Percentiles rank a stretch among this genome's conserved stretches.
These are phyloP conservation scores for Xenopus tropicalis DNA, from an alignment of 2,113 vertebrate species.

Conservation along the genomic window DNA sequence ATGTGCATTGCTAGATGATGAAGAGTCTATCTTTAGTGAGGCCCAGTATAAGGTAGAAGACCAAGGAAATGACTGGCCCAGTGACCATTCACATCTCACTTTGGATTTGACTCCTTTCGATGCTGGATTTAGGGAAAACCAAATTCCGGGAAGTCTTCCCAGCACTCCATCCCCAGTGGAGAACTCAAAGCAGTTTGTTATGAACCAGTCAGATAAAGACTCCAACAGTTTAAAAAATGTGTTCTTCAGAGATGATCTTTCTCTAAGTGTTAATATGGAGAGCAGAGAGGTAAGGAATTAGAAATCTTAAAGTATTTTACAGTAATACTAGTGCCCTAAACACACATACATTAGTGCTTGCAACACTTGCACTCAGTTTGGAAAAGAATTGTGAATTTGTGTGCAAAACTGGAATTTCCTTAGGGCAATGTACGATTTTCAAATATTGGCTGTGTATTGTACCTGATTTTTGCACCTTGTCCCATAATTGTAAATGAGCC, in stretches of 20 bases:
- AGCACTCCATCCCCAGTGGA: conserved; percentile 92
- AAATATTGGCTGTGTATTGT: no score
- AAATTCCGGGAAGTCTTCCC: conserved; percentile 79
- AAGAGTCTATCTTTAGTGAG: conserved; percentile 71
- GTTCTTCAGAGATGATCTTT: conserved; percentile 74
- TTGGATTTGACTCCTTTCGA: conserved; percentile 82
- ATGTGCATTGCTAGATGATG: conserved; percentile 60
- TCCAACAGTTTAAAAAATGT: conserved; percentile 52
- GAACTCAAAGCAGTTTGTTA: conserved; percentile 73
- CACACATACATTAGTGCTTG: no score
- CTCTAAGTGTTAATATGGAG: conserved; percentile 75
- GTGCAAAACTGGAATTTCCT: no score
- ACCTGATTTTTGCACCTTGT: no score
- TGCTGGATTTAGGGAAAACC: conserved; percentile 70
- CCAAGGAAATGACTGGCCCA: conserved; percentile 70
- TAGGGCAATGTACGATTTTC: no score
- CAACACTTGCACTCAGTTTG: no score
- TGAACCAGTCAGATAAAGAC: conserved; percentile 66
- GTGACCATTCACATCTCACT: conserved; percentile 73
- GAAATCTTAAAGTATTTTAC: no score
- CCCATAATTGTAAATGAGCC: no score
- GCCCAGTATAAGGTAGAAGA: conserved; percentile 61
- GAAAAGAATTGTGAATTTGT: no score
- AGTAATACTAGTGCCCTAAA: no score
- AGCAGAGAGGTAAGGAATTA: conserved; percentile 74